A percentile compares a stretch with the other conserved stretches of the same genome.
These are phyloP conservation scores for Pantelozetes paolii DNA, from an alignment of 2,888 invertebrate genomes.

Conservation along the genomic window DNA sequence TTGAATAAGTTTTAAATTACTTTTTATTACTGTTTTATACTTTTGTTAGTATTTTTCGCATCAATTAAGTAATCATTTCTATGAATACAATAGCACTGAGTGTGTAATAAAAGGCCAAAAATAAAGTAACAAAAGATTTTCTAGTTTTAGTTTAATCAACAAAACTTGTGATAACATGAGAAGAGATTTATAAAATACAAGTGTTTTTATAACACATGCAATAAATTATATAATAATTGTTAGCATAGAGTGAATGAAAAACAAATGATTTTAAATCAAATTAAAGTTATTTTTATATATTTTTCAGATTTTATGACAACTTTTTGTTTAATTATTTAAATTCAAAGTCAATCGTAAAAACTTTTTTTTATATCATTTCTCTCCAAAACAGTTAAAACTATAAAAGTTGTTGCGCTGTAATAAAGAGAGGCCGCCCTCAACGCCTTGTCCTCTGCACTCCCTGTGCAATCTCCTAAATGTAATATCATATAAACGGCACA, in stretches of 20 bases:
- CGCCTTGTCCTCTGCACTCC: neutral
- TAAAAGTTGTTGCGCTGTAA: conserved; percentile 23
- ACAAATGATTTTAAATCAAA: neutral
- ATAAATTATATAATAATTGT: too few relatives aligned
- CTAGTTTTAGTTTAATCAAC: too few relatives aligned
- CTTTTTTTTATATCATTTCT: neutral
- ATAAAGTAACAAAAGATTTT: neutral
- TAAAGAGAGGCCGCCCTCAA: conserved; percentile 33
- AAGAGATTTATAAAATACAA: too few relatives aligned
- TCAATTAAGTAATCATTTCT: conserved; percentile 2
- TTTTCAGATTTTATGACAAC: too few relatives aligned
- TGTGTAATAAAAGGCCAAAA: neutral
- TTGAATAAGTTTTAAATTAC: neutral
- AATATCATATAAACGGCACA: neutral
- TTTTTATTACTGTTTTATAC: neutral
- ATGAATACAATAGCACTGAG: neutral
- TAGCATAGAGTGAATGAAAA: neutral
- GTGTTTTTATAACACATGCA: too few relatives aligned
- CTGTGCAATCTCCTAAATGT: neutral
- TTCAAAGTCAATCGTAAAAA: neutral
- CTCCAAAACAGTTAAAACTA: neutral
- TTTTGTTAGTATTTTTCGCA: neutral
- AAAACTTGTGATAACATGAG: too few relatives aligned
- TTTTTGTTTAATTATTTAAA: too few relatives aligned
- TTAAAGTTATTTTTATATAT: neutral